A percentile compares a stretch with the other conserved stretches of the same genome.
Conservation (phyloP, 2,888 invertebrate species). For the Xestoiulus laeticollis region DNA sequence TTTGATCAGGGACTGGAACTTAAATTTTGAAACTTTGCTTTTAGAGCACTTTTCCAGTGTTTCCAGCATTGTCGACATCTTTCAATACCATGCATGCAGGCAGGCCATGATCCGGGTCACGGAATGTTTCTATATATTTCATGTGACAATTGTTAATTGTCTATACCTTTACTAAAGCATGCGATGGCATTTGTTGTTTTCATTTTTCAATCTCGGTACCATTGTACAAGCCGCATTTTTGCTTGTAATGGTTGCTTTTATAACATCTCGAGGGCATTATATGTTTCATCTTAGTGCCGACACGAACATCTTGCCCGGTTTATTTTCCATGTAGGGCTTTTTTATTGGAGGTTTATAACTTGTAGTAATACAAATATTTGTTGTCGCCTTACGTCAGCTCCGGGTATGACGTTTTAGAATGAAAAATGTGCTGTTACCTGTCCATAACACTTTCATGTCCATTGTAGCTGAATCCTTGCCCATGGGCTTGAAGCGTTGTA, state of each 20-base stretch:
- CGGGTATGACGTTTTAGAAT: neutral
- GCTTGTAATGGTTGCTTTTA: constrained; percentile 19
- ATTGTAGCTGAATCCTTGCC: neutral
- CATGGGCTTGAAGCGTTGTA: neutral
- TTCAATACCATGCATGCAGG: too few relatives aligned
- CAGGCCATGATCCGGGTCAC: neutral
- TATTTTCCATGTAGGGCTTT: neutral
- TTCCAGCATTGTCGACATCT: neutral
- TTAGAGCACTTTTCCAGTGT: neutral
- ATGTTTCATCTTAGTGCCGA: constrained; percentile 14
- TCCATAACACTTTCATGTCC: neutral
- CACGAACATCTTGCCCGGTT: constrained; percentile 12
- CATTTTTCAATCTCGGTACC: constrained; percentile 8
- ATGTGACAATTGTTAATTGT: constrained; percentile 7
- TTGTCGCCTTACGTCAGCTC: neutral
- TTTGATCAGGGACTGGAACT: too few relatives aligned
- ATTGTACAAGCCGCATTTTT: neutral
- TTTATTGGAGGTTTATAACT: neutral
- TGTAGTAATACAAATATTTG: neutral
- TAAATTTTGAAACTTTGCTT: too few relatives aligned
- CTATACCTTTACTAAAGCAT: neutral
- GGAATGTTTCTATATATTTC: neutral
- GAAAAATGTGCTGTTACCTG: neutral
- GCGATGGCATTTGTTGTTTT: neutral
- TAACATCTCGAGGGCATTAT: constrained; percentile 21